Evolutionary conservation across 2,888 invertebrate genomes (phyloP).

Genomic region (Opisthograptis luteolata): DNA sequence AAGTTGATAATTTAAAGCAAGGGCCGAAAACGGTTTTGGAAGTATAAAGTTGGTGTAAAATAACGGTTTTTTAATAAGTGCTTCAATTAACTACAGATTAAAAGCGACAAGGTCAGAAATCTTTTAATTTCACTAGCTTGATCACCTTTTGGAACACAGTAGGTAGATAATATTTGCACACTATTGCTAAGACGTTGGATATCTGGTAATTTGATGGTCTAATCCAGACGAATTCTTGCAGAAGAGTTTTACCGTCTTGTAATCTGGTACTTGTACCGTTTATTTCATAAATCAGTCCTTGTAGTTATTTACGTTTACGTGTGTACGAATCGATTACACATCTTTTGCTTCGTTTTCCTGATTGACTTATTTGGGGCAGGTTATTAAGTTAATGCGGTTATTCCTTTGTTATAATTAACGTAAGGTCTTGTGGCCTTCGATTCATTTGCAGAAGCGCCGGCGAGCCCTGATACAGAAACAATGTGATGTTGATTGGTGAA

Average conservation of each 20-base stretch:
- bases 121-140: no score
- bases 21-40: background rate
- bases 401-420: slow-evolving; percentile 8
- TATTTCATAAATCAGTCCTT: slow-evolving; percentile 1
- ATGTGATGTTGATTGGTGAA: slow-evolving; percentile 2
- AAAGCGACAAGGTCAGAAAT: no score
- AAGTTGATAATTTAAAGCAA: slow-evolving; percentile 1
- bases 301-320: slow-evolving; percentile 8
- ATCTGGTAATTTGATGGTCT: no score
- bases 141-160: no score
- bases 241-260: no score
- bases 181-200: no score
- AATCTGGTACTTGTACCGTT: background rate
- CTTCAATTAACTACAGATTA: no score
- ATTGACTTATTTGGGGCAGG: slow-evolving; percentile 39
- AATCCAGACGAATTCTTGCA: no score
- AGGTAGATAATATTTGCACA: no score
- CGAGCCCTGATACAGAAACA: slow-evolving; percentile 11
- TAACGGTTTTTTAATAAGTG: background rate
- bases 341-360: slow-evolving; percentile 45
- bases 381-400: slow-evolving; percentile 26
- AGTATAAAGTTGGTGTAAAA: background rate
- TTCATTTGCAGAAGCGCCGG: slow-evolving; percentile 1
- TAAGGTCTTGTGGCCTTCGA: slow-evolving; percentile 31
- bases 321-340: slow-evolving; percentile 27